Conservation (phyloP, 92 coral and sea anemone genomes). For the Siderastrea siderea region DNA sequence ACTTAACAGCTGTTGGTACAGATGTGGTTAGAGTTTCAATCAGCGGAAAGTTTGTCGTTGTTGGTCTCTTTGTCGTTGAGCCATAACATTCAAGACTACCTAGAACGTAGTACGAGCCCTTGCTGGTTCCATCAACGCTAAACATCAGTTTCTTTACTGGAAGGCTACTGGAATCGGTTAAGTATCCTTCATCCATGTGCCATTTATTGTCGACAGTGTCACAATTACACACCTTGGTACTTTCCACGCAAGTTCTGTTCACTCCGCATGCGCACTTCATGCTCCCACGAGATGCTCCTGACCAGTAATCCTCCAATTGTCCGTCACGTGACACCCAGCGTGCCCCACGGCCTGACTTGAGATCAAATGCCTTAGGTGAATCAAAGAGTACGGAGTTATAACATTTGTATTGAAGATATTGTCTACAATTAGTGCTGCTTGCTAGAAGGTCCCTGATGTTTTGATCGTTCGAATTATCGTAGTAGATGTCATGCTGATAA, state of each 20-base stretch:
- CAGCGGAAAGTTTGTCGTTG: conserved; percentile 38
- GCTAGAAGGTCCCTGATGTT: conserved; percentile 75
- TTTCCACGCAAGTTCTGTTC: conserved; percentile 71
- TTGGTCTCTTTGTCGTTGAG: conserved; percentile 46
- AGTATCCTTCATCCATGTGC: conserved; percentile 82
- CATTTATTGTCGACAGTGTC: conserved; percentile 72
- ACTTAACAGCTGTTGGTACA: not conserved
- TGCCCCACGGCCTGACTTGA: conserved; percentile 85
- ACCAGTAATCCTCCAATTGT: conserved; percentile 87
- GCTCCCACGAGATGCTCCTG: conserved; percentile 86
- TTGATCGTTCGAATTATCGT: conserved; percentile 43
- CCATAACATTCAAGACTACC: conserved; percentile 89
- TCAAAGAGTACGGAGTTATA: conserved; percentile 83
- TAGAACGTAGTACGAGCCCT: conserved; percentile 61
- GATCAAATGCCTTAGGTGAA: conserved; percentile 72
- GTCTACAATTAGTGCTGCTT: conserved; percentile 79
- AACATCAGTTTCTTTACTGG: conserved; percentile 81
- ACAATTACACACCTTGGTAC: conserved; percentile 79
- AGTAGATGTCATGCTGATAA: conserved; percentile 68
- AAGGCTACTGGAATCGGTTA: conserved; percentile 63
- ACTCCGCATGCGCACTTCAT: conserved; percentile 87
- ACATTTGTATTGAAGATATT: conserved; percentile 79
- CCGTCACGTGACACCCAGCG: conserved; percentile 91
- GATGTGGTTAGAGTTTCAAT: conserved; percentile 4
- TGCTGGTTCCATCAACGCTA: conserved; percentile 77